Percentiles rank a stretch among this genome's conserved stretches.
Evolutionary conservation across 2,797 vertebrate genomes (phyloP).

Genomic region (Girardinus metallicus): DNA sequence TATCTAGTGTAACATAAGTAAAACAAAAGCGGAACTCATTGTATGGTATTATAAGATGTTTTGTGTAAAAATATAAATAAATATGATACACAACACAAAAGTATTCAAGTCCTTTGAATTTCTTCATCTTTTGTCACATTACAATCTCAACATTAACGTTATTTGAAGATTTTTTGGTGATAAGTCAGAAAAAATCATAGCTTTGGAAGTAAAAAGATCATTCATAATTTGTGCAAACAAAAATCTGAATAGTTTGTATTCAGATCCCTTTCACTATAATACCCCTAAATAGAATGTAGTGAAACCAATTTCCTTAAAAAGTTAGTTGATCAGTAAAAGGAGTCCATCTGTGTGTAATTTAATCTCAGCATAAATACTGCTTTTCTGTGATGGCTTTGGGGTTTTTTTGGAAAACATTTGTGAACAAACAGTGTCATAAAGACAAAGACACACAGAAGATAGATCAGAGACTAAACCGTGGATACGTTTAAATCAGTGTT

Average conservation of each 20-base stretch:
- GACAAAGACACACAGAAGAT: not conserved
- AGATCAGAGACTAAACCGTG: not conserved
- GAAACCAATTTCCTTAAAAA: not conserved
- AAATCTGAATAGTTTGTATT: not conserved
- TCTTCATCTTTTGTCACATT: not conserved
- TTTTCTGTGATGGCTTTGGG: not conserved
- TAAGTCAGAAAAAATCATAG: not conserved
- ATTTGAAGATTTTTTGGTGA: not conserved
- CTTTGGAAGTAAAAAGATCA: not conserved
- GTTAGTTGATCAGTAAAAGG: not conserved
- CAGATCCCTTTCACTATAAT: not conserved
- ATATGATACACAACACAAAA: not conserved
- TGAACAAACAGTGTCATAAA: not conserved
- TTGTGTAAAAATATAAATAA: not conserved
- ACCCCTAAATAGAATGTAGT: not conserved
- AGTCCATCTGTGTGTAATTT: not conserved
- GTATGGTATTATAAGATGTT: constrained; percentile 9
- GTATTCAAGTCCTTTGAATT: not conserved
- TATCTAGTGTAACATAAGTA: constrained; percentile 20
- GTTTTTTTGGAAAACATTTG: not conserved
- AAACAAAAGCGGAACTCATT: constrained; percentile 20
- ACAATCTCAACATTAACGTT: not conserved
- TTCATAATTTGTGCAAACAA: not conserved
- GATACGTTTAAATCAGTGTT: not conserved
- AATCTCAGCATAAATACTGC: not conserved